A percentile compares a stretch with the other conserved stretches of the same genome.
Conservation (phyloP, 2,113 vertebrate genomes). For the Mustelus asterias region DNA sequence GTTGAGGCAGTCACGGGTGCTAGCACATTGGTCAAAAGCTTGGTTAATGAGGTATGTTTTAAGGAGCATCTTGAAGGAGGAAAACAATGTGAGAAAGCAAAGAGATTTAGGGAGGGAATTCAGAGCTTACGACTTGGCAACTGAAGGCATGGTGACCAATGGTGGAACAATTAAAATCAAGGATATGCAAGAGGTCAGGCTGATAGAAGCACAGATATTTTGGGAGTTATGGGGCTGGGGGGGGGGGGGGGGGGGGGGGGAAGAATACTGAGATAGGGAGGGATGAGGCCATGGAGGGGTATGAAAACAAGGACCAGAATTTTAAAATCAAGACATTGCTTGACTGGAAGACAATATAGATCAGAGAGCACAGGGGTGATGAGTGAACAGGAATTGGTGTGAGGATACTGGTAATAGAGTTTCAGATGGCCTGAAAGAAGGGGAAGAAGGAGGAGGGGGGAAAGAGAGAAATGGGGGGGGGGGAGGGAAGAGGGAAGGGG, state of each 20-base stretch:
- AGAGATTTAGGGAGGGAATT: background rate
- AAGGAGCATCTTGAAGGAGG: background rate
- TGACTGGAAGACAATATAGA: background rate
- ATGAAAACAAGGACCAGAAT: background rate
- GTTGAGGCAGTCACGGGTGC: no score
- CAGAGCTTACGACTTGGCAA: background rate
- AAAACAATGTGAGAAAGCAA: background rate
- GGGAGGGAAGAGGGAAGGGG: no score
- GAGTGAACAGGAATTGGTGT: background rate
- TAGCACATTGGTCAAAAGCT: background rate
- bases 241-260: no score
- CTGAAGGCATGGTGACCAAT: background rate
- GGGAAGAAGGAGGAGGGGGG: no score
- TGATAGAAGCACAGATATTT: background rate
- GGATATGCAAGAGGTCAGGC: background rate
- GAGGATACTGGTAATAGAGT: background rate
- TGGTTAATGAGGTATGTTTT: background rate
- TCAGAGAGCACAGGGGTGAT: background rate
- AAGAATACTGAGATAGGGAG: background rate
- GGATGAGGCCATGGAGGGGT: background rate
- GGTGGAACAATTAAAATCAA: background rate
- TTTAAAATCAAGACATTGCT: background rate
- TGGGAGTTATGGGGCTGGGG: background rate
- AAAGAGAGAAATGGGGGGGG: no score
- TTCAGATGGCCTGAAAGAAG: background rate